These are phyloP conservation scores for Listronotus bonariensis DNA, from an alignment of 1,140 invertebrate species.

Conservation along the genomic window DNA sequence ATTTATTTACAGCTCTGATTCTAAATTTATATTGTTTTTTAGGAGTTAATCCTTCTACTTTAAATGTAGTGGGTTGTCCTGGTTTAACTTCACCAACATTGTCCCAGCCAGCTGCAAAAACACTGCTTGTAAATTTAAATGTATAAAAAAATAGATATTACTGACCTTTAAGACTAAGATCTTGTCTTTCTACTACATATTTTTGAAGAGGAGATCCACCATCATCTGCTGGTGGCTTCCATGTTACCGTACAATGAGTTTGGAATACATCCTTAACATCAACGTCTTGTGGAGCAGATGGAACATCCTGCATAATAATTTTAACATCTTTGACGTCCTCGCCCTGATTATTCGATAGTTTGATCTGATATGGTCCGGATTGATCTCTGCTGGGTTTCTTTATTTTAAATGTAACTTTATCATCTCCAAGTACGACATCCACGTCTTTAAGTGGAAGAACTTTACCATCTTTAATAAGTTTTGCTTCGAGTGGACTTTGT, in stretches of 20 bases:
- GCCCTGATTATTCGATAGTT: constrained; percentile 84
- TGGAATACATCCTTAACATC: constrained; percentile 91
- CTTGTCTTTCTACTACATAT: constrained; percentile 95
- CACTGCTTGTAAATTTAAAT: not conserved
- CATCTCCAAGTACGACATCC: constrained; percentile 85
- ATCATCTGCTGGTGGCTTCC: constrained; percentile 91
- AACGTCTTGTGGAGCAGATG: constrained; percentile 83
- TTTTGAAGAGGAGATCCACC: constrained; percentile 89
- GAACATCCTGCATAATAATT: constrained; percentile 89
- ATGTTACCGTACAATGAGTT: constrained; percentile 87
- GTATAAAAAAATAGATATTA: not conserved
- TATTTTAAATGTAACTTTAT: constrained; percentile 86
- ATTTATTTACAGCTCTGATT: constrained; percentile 91
- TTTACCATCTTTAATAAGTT: constrained; percentile 88
- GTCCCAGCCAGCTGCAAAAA: constrained; percentile 75
- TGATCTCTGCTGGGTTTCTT: constrained; percentile 84
- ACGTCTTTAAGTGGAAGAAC: constrained; percentile 83
- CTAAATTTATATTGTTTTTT: constrained; percentile 95
- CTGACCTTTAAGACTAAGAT: constrained; percentile 79
- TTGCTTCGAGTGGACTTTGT: constrained; percentile 84
- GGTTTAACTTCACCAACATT: constrained; percentile 75
- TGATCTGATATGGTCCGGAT: constrained; percentile 84
- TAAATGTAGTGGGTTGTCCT: constrained; percentile 72
- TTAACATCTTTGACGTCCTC: constrained; percentile 83
- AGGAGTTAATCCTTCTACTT: constrained; percentile 83